These are phyloP conservation scores for Pantherophis vulpinus DNA, from an alignment of 2,797 vertebrate species.

Conservation along the genomic window DNA sequence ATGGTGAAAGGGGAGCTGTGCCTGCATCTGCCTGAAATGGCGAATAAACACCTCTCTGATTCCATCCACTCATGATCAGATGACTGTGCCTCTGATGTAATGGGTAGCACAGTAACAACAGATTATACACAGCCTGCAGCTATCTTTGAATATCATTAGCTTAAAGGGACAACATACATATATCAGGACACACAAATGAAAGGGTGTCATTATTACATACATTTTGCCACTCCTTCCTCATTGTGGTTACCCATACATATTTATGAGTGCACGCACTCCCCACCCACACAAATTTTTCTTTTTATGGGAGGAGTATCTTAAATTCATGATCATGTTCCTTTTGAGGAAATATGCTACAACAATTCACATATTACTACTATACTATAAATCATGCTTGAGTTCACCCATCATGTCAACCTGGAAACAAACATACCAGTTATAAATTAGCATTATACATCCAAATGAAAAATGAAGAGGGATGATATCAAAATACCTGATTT, in stretches of 20 bases:
- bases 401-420: neutral
- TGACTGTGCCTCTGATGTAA: neutral
- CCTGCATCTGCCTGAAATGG: neutral
- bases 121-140: neutral
- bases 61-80: neutral
- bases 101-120: neutral
- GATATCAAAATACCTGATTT: conserved; percentile 26
- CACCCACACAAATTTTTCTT: neutral
- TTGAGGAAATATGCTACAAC: neutral
- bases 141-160: neutral
- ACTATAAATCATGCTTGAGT: neutral
- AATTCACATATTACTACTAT: neutral
- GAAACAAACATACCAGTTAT: neutral
- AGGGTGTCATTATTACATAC: neutral
- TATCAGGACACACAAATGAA: neutral
- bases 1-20: neutral
- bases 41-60: neutral
- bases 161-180: neutral
- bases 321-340: neutral
- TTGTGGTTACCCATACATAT: neutral
- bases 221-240: neutral
- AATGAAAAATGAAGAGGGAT: conserved; percentile 3
- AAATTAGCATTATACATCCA: neutral
- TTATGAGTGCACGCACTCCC: neutral
- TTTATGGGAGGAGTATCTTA: neutral